Percentiles rank a stretch among this genome's conserved stretches.
Conservation (phyloP, 23 tunicate species). For the Halocynthia roretzi region DNA sequence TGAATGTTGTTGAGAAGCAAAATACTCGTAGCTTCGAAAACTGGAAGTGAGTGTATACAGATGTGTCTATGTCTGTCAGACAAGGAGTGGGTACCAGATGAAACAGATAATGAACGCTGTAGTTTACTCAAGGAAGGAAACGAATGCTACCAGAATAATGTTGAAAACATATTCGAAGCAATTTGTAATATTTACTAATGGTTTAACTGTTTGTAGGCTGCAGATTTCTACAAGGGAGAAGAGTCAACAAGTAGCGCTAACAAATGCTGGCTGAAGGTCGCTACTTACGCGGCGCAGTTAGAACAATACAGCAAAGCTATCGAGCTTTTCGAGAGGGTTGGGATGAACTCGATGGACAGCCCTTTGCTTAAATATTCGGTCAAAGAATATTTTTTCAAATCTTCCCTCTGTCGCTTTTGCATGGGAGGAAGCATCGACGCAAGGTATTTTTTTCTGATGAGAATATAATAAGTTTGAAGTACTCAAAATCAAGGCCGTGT, state of each 20-base stretch:
- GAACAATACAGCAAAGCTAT: conserved; percentile 88
- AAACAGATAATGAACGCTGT: no score
- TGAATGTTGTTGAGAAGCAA: no score
- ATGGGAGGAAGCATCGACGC: conserved; percentile 82
- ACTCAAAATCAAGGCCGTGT: neutral
- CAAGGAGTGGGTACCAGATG: no score
- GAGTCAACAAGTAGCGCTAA: conserved; percentile 89
- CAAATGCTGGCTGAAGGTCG: conserved; percentile 93
- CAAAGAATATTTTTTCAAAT: conserved; percentile 96
- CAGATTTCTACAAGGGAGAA: conserved; percentile 90
- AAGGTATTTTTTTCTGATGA: conserved; percentile 19
- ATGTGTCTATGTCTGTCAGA: no score
- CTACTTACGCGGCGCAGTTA: conserved; percentile 78
- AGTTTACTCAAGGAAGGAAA: no score
- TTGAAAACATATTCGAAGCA: no score
- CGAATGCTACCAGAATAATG: no score
- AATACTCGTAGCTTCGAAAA: no score
- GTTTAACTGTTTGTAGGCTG: conserved; percentile 50
- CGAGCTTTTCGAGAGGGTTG: conserved; percentile 72
- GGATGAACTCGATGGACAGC: conserved; percentile 81
- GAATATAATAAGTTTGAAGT: neutral
- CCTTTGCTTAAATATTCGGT: conserved; percentile 90
- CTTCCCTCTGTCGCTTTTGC: conserved; percentile 87
- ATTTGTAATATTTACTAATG: neutral
- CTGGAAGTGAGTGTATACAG: no score